Evolutionary conservation across 2,113 vertebrate species (phyloP).

Genomic region (Thymallus thymallus): DNA sequence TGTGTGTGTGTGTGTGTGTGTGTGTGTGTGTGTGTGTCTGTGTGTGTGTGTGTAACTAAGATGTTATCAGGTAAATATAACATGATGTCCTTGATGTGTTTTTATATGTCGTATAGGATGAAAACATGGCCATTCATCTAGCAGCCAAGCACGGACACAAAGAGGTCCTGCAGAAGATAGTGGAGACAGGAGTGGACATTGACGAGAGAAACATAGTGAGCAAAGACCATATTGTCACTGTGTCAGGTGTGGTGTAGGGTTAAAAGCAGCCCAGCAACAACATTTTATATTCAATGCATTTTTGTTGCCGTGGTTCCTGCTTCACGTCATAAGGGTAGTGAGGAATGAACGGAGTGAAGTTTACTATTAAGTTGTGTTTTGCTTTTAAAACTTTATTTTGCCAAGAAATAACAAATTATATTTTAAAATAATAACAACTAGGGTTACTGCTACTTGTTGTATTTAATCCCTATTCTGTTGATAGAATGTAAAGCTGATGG

Average conservation of each 20-base stretch:
- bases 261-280: not conserved
- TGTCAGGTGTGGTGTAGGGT: too few relatives aligned
- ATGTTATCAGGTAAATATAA: not conserved
- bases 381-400: too few relatives aligned
- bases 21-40: not conserved
- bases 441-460: not conserved
- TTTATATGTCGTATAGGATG: slow-evolving; percentile 70
- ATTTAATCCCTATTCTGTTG: not conserved
- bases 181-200: slow-evolving; percentile 73
- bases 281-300: not conserved
- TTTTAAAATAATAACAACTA: too few relatives aligned
- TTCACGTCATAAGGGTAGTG: too few relatives aligned
- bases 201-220: slow-evolving; percentile 81
- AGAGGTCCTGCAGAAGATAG: slow-evolving; percentile 75
- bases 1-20: not conserved
- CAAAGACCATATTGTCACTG: slow-evolving; percentile 11
- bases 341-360: too few relatives aligned
- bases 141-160: slow-evolving; percentile 77
- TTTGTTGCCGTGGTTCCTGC: too few relatives aligned
- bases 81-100: not conserved
- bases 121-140: slow-evolving; percentile 83
- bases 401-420: too few relatives aligned
- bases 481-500: not conserved
- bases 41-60: not conserved
- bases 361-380: too few relatives aligned